Base-by-base conservation (phyloP, 2,113 vertebrate genomes). In the Saimiri boliviensis region DNA sequence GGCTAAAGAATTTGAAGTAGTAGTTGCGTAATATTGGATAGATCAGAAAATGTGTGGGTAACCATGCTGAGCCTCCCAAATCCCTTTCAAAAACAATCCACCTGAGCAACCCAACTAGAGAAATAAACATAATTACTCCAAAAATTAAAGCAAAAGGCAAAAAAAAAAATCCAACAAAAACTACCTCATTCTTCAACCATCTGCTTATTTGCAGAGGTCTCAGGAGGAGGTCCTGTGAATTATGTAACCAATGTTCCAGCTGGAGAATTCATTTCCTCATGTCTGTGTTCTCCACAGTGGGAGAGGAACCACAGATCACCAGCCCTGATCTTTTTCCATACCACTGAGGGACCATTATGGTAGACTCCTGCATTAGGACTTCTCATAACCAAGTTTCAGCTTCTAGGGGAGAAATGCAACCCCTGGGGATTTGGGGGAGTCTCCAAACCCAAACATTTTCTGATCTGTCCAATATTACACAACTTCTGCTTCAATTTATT, bases 121-220 rank as follows among this genome's bases (percentile, higher is more conserved):
- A 94, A 81, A 71, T 82, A 93, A 97, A 86, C 47, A 68, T 54
- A 80, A 83, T 79, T 91, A 83, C 35, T 94, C 14, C 58, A 89
- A 86, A 93, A 91, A 52, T 76, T 23, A 94, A 86, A 83, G 63
- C 47, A 32, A 76, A 82, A 76, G 60, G n/a, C 20, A n/a, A 45
- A 27, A 60, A 66, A 73, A 25, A 42, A 45, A 82, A 27, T 47
- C 11, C 47, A 25, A 89, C 5, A 30, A 37, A 58, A 70, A 42
- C 12, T 11, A 17, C n/a, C 40, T 93, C 21, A 76, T 91, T 97
- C 47, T 89, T 92, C 83, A 84, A 93, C 93, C 94, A 97, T 96
- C 96, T 97, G 95, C 49, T 97, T 89, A n/a, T 92, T 86, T 79
- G 74, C 70, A 80, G 84, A 9, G 42, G 90, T 70, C 92, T 86